These are phyloP conservation scores for Polia nebulosa DNA, from an alignment of 2,888 invertebrate species.

Conservation along the genomic window DNA sequence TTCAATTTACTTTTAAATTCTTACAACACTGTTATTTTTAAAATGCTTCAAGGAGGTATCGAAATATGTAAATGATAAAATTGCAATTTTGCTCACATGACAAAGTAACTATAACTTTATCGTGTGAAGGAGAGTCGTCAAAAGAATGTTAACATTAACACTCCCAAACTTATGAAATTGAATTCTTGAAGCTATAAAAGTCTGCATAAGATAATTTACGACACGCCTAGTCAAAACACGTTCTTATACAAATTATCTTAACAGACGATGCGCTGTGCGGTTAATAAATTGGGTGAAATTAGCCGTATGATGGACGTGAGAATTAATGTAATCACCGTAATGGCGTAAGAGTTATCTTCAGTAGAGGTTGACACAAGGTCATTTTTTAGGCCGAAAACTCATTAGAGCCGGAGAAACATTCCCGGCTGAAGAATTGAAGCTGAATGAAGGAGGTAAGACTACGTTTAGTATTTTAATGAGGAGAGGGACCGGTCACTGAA, in stretches of 20 bases:
- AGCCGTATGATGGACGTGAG: conserved; percentile 69
- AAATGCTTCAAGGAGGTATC: neutral
- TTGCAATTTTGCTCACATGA: no score
- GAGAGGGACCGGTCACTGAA: no score
- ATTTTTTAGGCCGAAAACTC: conserved; percentile 25
- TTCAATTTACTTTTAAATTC: neutral
- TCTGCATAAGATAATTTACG: conserved; percentile 56
- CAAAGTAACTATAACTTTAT: neutral
- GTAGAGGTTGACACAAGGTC: conserved; percentile 51
- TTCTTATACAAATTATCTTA: conserved; percentile 52
- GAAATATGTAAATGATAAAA: neutral
- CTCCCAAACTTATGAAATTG: conserved; percentile 56
- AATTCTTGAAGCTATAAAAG: conserved; percentile 48
- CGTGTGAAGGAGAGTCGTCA: conserved; percentile 16
- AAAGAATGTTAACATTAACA: conserved; percentile 48
- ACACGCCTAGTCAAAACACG: conserved; percentile 57
- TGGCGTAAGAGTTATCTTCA: conserved; percentile 62
- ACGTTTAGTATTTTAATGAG: no score
- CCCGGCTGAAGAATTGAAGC: neutral
- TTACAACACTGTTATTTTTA: neutral
- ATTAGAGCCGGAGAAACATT: neutral
- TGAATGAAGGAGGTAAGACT: no score
- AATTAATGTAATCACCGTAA: conserved; percentile 59
- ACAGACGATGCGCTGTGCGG: conserved; percentile 48
- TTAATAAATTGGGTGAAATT: conserved; percentile 67